phyloP scores from a whole-genome alignment of 2,113 vertebrate genomes.

The Protobothrops flavoviridis region DNA sequence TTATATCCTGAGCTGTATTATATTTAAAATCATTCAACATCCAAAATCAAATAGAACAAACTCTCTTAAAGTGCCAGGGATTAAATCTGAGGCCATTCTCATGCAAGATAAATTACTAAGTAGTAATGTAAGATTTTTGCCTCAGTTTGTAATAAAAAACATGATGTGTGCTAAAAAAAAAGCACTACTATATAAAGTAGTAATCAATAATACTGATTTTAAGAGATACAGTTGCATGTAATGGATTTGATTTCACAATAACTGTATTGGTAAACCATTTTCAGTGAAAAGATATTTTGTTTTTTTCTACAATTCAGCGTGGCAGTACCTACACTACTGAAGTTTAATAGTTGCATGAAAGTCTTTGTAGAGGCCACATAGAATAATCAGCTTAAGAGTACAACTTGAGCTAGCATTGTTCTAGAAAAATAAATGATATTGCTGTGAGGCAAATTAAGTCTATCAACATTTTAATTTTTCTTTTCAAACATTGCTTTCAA shows the following conservation, averaged over 20 bases:
- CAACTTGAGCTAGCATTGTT: slow-evolving; percentile 44
- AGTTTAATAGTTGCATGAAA: slow-evolving; percentile 10
- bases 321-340: background rate
- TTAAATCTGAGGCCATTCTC: background rate
- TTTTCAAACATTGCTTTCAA: slow-evolving; percentile 72
- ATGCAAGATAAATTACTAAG: background rate
- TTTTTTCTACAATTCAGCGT: background rate
- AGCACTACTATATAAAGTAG: background rate
- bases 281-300: slow-evolving; percentile 19
- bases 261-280: background rate
- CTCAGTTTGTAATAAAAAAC: background rate
- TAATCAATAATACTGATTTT: background rate
- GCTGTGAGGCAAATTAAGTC: slow-evolving; percentile 44
- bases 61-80: background rate
- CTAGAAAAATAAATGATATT: slow-evolving; percentile 55
- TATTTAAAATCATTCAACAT: background rate
- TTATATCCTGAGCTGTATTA: background rate
- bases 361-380: slow-evolving; percentile 25
- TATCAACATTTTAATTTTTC: slow-evolving; percentile 75
- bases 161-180: background rate
- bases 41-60: background rate
- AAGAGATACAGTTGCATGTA: background rate
- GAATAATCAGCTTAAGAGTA: slow-evolving; percentile 31
- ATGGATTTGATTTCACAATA: background rate
- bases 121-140: background rate